Percentiles rank a stretch among this genome's conserved stretches.
Evolutionary conservation across 2,113 vertebrate genomes (phyloP).

Genomic region (Sapajus apella): DNA sequence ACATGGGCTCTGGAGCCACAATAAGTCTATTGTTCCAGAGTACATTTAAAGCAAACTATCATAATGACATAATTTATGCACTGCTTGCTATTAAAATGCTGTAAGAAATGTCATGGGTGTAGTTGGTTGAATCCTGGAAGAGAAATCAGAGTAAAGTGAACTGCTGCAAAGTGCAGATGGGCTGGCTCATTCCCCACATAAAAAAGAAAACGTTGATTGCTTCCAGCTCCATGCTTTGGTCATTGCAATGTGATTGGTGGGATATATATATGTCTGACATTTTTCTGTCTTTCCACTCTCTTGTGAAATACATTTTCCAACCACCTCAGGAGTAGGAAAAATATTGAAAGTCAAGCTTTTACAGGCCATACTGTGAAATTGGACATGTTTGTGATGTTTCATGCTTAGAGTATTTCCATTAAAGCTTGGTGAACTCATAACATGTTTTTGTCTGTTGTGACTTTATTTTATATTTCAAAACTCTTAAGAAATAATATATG

Average conservation of each 20-base stretch:
- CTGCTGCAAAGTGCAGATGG: neutral
- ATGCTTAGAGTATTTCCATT: constrained; percentile 5
- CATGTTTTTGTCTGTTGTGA: constrained; percentile 19
- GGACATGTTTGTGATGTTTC: neutral
- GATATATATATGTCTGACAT: neutral
- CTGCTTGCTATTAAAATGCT: neutral
- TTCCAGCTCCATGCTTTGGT: neutral
- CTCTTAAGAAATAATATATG: constrained; percentile 2
- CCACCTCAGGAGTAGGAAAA: constrained; percentile 26
- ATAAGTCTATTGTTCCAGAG: neutral
- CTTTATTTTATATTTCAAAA: constrained; percentile 41
- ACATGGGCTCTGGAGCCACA: neutral
- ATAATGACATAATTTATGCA: neutral
- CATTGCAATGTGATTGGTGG: neutral
- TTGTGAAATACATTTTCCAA: neutral
- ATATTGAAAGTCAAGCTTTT: constrained; percentile 35
- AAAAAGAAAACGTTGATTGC: neutral
- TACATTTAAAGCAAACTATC: neutral
- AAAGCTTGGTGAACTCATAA: neutral
- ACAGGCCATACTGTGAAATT: constrained; percentile 36
- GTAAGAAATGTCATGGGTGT: neutral
- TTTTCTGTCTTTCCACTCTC: neutral
- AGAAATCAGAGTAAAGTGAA: neutral
- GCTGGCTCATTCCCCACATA: neutral
- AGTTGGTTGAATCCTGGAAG: neutral